These are phyloP conservation scores for Capra hircus DNA, from an alignment of 2,113 vertebrate species.

Conservation along the genomic window DNA sequence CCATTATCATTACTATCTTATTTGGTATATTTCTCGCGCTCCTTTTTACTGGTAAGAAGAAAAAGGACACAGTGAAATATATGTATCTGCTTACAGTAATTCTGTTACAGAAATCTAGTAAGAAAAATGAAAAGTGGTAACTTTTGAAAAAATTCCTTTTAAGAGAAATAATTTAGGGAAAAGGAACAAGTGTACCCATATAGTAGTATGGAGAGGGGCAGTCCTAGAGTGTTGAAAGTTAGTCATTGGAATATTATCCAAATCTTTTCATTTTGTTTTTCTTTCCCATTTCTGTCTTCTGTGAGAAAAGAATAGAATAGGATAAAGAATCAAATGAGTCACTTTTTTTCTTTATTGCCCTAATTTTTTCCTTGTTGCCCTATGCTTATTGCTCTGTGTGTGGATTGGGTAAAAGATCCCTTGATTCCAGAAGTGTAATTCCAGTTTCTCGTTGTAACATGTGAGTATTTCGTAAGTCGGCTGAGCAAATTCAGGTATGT, in stretches of 20 bases:
- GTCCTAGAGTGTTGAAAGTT: neutral
- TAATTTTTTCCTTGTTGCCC: neutral
- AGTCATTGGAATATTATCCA: neutral
- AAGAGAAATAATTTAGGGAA: neutral
- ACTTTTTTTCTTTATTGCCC: neutral
- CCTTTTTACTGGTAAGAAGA: conserved; percentile 1
- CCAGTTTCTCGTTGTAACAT: neutral
- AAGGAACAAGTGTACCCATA: neutral
- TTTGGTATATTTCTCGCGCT: neutral
- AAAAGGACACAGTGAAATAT: neutral
- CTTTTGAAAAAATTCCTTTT: neutral
- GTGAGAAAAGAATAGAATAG: neutral
- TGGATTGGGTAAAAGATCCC: neutral
- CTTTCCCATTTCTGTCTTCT: neutral
- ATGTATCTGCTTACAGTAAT: neutral
- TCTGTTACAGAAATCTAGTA: neutral
- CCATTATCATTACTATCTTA: neutral
- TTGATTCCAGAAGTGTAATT: neutral
- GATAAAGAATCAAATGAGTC: neutral
- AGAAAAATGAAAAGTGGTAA: neutral
- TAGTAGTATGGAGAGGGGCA: neutral
- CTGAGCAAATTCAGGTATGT: neutral
- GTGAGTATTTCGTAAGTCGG: neutral
- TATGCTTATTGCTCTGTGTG: neutral
- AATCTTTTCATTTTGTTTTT: neutral